These are phyloP conservation scores for Gonocerus acuteangulatus DNA, from an alignment of 2,888 invertebrate genomes.

Conservation along the genomic window DNA sequence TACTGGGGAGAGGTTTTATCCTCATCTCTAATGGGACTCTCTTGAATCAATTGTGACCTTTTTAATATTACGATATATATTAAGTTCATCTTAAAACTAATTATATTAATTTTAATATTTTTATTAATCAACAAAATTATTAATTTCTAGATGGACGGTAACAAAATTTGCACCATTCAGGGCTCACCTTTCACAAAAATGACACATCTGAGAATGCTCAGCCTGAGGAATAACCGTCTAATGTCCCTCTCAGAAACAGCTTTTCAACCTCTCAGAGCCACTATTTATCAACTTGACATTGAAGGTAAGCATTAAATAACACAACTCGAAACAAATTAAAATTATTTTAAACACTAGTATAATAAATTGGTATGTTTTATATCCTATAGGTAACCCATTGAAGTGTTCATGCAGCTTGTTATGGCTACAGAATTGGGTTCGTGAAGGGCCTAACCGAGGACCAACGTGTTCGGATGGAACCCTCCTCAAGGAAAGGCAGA, in stretches of 20 bases:
- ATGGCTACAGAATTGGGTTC: constrained; percentile 77
- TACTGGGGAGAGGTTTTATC: too few species aligned
- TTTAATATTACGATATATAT: too few species aligned
- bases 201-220: constrained; percentile 73
- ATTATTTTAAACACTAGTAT: too few species aligned
- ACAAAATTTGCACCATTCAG: constrained; percentile 69
- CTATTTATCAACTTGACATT: constrained; percentile 73
- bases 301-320: constrained; percentile 65
- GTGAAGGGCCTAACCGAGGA: constrained; percentile 55
- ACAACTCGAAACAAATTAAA: too few species aligned
- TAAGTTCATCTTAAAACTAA: too few species aligned
- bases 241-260: constrained; percentile 63
- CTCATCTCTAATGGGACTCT: too few species aligned
- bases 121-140: too few species aligned
- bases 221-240: constrained; percentile 67
- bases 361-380: background rate
- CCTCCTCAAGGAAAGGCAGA: constrained; percentile 61
- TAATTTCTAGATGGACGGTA: constrained; percentile 64
- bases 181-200: constrained; percentile 75
- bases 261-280: constrained; percentile 67
- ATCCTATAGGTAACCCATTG: constrained; percentile 69
- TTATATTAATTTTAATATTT: too few species aligned
- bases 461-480: constrained; percentile 74
- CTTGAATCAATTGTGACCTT: too few species aligned
- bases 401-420: constrained; percentile 72